Percentiles rank a stretch among this genome's conserved stretches.
Conservation (phyloP, 2,888 invertebrate genomes). For the Drosophila meridiana region DNA sequence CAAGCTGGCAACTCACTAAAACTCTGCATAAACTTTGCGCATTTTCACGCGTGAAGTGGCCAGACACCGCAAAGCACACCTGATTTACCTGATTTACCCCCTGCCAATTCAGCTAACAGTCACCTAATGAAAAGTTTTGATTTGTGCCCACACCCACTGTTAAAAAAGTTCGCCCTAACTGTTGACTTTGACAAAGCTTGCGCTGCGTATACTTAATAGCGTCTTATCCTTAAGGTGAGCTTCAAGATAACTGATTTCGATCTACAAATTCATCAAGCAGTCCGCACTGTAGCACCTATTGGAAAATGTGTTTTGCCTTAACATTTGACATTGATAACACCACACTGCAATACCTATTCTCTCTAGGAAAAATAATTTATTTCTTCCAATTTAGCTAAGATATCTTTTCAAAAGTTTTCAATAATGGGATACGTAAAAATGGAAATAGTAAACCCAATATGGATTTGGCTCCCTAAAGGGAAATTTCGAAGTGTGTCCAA, state of each 20-base stretch:
- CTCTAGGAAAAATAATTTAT: no score
- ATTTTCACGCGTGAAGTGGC: slow-evolving; percentile 63
- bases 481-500: no score
- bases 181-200: not conserved
- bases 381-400: no score
- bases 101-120: slow-evolving; percentile 24
- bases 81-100: not conserved
- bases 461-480: not conserved
- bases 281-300: not conserved
- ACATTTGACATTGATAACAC: not conserved
- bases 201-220: not conserved
- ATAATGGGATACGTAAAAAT: no score
- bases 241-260: not conserved
- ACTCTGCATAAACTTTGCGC: slow-evolving; percentile 62
- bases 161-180: not conserved
- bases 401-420: no score
- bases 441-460: not conserved
- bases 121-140: slow-evolving; percentile 25
- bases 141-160: slow-evolving; percentile 11
- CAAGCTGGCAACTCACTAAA: slow-evolving; percentile 44
- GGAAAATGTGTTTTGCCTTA: not conserved
- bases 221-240: not conserved
- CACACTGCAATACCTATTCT: no score
- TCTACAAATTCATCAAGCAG: not conserved
- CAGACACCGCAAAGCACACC: not conserved